Base-by-base conservation (phyloP, 2,888 invertebrate genomes). In the Marronus borbonicus region DNA sequence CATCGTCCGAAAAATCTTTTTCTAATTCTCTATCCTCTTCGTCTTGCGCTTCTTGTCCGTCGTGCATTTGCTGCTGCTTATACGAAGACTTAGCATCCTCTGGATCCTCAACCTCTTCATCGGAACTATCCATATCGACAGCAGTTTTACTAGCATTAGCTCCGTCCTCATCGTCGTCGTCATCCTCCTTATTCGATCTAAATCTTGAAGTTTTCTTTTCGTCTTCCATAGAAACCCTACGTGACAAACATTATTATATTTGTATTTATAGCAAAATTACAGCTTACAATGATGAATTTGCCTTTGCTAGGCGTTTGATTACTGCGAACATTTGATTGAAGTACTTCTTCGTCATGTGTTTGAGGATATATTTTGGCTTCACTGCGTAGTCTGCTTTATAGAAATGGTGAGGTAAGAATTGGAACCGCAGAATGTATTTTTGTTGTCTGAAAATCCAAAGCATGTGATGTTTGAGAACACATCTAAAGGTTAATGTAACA, bases 381-480 rank as follows among this genome's bases (percentile, higher is more conserved):
- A 97, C 91, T 70, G 91, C 89, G 83, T 93, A 95, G 72, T 94
- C 92, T 1, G 92, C 90, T 83, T 93, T 93, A 86, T 98, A 98
- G 49, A 92, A 92, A 28, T 92, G 89, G 60, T 93, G 89, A 0
- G 96, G 95, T 76, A 98, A 89, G 86, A 96, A 97, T 36, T 92
- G 88, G 81, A 97, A 93, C 8, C 89, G 91, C 82, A 98, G 87
- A 0, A 90, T 91, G 81, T 95, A 96, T 68, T 91, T 90, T 80
- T 95, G 88, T 74, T 87, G 86, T 80, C 91, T 88, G 58, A 82
- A 85, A 86, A 72, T 80, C 55, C 68, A 50, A 36, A 36, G 31
- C 5, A 5, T 36, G 31, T 36, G 7, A 36, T 36, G 31, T 36
- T 36, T 36, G 44, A 49, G 50, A 77, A 52, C 24, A 77, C n/a